Percentiles rank a stretch among this genome's conserved stretches.
These are phyloP conservation scores for Callinectes sapidus DNA, from an alignment of 2,888 invertebrate genomes.

Conservation along the genomic window DNA sequence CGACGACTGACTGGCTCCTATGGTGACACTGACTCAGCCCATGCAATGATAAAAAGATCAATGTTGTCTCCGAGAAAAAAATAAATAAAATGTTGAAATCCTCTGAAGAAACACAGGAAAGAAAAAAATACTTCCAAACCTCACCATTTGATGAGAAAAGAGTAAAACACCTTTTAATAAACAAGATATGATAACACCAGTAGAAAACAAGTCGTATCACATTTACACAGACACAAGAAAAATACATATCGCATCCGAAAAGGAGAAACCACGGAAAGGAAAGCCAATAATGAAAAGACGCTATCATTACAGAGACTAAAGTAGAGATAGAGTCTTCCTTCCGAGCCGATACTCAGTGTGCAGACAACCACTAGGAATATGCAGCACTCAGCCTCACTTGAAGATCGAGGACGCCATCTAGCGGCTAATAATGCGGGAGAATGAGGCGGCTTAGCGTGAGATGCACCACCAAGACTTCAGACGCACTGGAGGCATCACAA, in stretches of 20 bases:
- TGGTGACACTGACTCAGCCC: no score
- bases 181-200: no score
- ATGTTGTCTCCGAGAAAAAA: no score
- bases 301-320: background rate
- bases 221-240: background rate
- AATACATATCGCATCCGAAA: background rate
- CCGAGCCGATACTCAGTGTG: background rate
- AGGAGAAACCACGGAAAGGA: background rate
- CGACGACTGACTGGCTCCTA: no score
- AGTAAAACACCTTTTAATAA: no score
- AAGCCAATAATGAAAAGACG: background rate
- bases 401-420: background rate
- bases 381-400: background rate
- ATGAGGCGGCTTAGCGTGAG: background rate
- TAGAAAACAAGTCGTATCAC: no score
- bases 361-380: background rate
- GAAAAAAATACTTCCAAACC: no score
- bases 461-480: background rate
- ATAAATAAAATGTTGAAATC: no score
- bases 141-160: no score
- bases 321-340: background rate
- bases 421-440: background rate
- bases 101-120: no score
- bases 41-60: no score
- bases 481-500: background rate